A percentile compares a stretch with the other conserved stretches of the same genome.
Conservation (phyloP, 2,888 invertebrate genomes). For the Siphlonurus alternatus region DNA sequence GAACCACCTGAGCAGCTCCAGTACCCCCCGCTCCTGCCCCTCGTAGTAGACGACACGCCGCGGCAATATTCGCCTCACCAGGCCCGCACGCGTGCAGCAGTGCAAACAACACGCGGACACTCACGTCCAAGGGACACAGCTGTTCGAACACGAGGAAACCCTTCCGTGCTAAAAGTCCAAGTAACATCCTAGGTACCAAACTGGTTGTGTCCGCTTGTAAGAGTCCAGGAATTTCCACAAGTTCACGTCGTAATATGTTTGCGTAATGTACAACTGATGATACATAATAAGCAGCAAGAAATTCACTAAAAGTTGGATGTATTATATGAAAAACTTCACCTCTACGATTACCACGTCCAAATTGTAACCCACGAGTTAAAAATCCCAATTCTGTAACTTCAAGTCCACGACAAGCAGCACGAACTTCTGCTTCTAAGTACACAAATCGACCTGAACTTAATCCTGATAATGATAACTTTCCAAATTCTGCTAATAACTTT, state of each 20-base stretch:
- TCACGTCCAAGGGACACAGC: constrained; percentile 27
- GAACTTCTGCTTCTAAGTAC: constrained; percentile 32
- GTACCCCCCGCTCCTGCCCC: constrained; percentile 25
- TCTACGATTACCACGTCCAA: constrained; percentile 14
- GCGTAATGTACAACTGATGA: constrained; percentile 33
- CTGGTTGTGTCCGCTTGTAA: constrained; percentile 7
- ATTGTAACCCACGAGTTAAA: constrained; percentile 27
- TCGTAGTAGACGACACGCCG: constrained; percentile 30
- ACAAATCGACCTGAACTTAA: constrained; percentile 30
- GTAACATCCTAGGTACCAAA: background rate
- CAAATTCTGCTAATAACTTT: constrained; percentile 33
- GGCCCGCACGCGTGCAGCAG: constrained; percentile 35
- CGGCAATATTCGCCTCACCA: constrained; percentile 32
- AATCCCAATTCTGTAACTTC: constrained; percentile 27
- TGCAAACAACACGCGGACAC: constrained; percentile 32
- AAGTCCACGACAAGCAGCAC: constrained; percentile 19
- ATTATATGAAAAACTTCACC: constrained; percentile 27
- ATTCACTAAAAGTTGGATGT: constrained; percentile 33
- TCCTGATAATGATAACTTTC: constrained; percentile 31
- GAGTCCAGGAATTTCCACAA: constrained; percentile 31
- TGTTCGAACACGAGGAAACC: constrained; percentile 16
- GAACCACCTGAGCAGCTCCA: constrained; percentile 16
- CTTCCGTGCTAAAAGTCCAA: constrained; percentile 16
- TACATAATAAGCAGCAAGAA: constrained; percentile 37
- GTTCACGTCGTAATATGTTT: constrained; percentile 31